Percentiles rank a stretch among this genome's conserved stretches.
These are phyloP conservation scores for Drosophila vallismaia DNA, from an alignment of 2,888 invertebrate species.

Conservation along the genomic window DNA sequence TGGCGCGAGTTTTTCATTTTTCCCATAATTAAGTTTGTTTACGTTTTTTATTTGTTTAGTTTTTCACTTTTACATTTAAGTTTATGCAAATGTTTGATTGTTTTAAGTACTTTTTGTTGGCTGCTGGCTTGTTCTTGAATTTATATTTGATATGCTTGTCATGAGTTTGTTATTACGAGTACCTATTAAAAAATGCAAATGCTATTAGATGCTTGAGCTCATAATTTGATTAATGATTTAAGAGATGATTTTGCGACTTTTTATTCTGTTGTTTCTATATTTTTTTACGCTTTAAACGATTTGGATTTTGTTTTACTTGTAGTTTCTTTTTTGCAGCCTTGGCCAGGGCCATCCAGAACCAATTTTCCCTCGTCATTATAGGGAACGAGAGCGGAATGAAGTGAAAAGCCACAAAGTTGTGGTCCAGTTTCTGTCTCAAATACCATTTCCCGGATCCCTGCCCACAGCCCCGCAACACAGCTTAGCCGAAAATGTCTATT, in stretches of 20 bases:
- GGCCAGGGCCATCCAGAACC: constrained; percentile 48
- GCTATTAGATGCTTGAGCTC: constrained; percentile 45
- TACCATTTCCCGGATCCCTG: constrained; percentile 5
- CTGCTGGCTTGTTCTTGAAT: constrained; percentile 30
- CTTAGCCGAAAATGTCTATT: constrained; percentile 42
- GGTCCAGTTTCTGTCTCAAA: constrained; percentile 50
- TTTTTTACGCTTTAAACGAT: constrained; percentile 7
- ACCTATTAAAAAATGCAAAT: constrained; percentile 42
- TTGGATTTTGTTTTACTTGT: constrained; percentile 8
- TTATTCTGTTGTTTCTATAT: constrained; percentile 10
- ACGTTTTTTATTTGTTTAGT: background rate
- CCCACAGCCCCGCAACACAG: constrained; percentile 11
- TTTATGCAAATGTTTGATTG: constrained; percentile 35
- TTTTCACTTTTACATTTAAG: background rate
- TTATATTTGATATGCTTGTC: constrained; percentile 75
- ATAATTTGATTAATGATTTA: constrained; percentile 42
- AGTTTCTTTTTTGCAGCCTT: background rate
- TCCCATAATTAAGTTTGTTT: background rate
- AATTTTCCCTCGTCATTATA: constrained; percentile 65
- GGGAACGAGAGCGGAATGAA: constrained; percentile 64
- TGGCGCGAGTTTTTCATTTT: constrained; percentile 44
- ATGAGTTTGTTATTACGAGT: constrained; percentile 53
- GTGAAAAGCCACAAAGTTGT: constrained; percentile 73
- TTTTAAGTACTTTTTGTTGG: constrained; percentile 46
- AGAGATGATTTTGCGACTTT: constrained; percentile 20